These are phyloP conservation scores for Accipiter virgatus DNA, from an alignment of 2,113 vertebrate genomes.

Conservation along the genomic window DNA sequence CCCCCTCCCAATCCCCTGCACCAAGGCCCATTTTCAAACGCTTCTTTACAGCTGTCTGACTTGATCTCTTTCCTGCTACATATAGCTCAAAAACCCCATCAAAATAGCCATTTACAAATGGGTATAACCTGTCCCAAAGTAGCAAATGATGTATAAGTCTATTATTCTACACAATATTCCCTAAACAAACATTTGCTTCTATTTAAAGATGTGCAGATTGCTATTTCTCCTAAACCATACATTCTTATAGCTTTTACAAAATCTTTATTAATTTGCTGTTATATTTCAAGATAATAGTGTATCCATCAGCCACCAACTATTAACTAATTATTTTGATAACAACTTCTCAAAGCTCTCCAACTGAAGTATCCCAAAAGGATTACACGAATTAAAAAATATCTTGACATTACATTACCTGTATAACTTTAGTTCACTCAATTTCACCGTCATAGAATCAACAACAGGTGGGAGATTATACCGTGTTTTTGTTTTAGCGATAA, in stretches of 20 bases:
- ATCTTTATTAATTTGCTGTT: neutral
- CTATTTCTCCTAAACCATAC: neutral
- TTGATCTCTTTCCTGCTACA: neutral
- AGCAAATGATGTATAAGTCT: neutral
- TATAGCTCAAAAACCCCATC: neutral
- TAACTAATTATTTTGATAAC: neutral
- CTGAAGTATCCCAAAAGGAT: neutral
- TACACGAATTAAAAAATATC: neutral
- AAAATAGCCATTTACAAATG: neutral
- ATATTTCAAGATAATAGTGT: neutral
- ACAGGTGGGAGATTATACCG: constrained; percentile 82
- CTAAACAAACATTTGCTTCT: neutral
- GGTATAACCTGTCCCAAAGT: neutral
- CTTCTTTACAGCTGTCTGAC: neutral
- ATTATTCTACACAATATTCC: neutral
- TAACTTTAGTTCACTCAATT: constrained; percentile 90
- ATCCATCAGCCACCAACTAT: neutral
- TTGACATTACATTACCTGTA: constrained; percentile 81
- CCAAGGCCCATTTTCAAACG: neutral
- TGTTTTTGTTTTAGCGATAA: constrained; percentile 74
- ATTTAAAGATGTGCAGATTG: neutral
- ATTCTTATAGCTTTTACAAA: neutral
- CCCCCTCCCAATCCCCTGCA: neutral
- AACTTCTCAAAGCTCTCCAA: neutral
- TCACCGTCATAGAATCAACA: constrained; percentile 88